A percentile compares a stretch with the other conserved stretches of the same genome.
phyloP scores from a whole-genome alignment of 2,113 vertebrate genomes.

The Salvelinus sp. region DNA sequence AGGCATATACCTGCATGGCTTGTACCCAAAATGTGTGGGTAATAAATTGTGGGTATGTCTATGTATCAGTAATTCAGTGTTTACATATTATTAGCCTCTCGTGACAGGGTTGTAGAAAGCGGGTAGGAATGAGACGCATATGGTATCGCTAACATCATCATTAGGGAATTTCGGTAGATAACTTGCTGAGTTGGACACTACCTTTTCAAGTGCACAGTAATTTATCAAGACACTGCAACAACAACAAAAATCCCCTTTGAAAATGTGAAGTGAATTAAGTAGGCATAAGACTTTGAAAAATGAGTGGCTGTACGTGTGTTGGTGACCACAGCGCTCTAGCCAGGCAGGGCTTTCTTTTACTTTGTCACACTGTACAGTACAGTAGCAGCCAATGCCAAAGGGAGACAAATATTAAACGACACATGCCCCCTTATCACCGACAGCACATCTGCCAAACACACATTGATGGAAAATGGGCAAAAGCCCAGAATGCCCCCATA shows the following conservation, averaged over 20 bases:
- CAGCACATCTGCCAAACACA: slow-evolving; percentile 30
- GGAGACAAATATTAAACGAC: slow-evolving; percentile 28
- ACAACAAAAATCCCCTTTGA: slow-evolving; percentile 4
- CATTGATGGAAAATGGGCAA: slow-evolving; percentile 55
- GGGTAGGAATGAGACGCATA: no score
- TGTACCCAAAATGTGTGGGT: no score
- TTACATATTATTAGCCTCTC: no score
- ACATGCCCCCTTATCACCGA: slow-evolving; percentile 23
- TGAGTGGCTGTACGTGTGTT: background rate
- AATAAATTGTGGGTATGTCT: no score
- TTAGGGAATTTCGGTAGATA: background rate
- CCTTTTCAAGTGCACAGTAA: slow-evolving; percentile 20
- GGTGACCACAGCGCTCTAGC: slow-evolving; percentile 9
- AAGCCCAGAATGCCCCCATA: slow-evolving; percentile 36
- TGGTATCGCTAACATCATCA: no score
- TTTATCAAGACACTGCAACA: slow-evolving; percentile 27
- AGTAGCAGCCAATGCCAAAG: slow-evolving; percentile 27
- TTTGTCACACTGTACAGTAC: slow-evolving; percentile 35
- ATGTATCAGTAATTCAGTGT: no score
- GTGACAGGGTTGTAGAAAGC: no score
- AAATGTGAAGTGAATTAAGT: slow-evolving; percentile 2
- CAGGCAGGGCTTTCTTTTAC: slow-evolving; percentile 41
- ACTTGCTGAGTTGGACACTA: slow-evolving; percentile 26
- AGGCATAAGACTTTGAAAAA: slow-evolving; percentile 24
- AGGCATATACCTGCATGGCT: no score